phyloP scores from a whole-genome alignment of 1,140 invertebrate genomes.

The Temnothorax nylanderi region DNA sequence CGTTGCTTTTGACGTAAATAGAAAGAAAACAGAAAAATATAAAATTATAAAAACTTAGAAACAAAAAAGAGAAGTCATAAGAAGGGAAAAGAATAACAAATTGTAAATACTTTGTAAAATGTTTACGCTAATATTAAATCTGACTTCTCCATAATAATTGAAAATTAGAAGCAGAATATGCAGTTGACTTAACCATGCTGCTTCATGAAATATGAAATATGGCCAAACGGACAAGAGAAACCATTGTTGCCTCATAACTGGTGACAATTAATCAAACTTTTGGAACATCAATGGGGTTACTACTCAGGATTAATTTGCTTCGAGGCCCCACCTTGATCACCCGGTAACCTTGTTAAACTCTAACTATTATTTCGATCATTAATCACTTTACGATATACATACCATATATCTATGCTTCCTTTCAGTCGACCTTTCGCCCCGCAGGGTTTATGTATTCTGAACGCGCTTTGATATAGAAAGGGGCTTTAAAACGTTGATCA shows the following conservation, averaged over 20 bases:
- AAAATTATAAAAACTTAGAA: background rate
- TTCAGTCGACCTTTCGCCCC: slow-evolving; percentile 22
- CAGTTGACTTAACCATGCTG: background rate
- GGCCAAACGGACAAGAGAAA: slow-evolving; percentile 26
- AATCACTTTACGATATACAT: slow-evolving; percentile 66
- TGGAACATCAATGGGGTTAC: slow-evolving; percentile 49
- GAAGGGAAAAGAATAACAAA: background rate
- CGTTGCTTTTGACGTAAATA: background rate
- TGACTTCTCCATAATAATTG: background rate
- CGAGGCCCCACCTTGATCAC: slow-evolving; percentile 68
- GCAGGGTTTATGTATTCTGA: slow-evolving; percentile 7
- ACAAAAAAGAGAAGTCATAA: background rate
- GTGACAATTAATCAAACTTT: slow-evolving; percentile 76
- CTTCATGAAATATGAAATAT: slow-evolving; percentile 18
- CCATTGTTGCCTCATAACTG: slow-evolving; percentile 53
- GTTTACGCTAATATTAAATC: background rate
- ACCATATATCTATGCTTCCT: slow-evolving; percentile 46
- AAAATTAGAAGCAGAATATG: background rate
- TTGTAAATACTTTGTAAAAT: background rate
- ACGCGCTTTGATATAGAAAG: slow-evolving; percentile 17
- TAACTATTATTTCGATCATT: slow-evolving; percentile 73
- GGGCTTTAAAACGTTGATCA: slow-evolving; percentile 17
- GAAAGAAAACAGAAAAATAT: background rate
- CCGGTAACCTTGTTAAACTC: slow-evolving; percentile 73
- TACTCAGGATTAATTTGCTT: slow-evolving; percentile 73